phyloP scores from a whole-genome alignment of 1,140 invertebrate species.

The Drosophila saltans region DNA sequence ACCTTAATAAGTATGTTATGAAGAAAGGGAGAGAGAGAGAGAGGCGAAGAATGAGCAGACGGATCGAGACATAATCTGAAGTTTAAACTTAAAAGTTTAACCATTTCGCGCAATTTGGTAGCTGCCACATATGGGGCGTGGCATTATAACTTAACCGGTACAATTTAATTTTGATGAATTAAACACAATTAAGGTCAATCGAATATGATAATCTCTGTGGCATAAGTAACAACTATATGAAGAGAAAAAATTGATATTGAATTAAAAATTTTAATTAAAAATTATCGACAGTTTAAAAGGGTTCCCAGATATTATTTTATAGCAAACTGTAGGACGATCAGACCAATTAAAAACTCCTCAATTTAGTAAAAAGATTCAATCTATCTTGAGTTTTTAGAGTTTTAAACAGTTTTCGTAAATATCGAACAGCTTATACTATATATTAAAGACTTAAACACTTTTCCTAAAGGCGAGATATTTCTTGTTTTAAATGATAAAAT shows the following conservation, averaged over 20 bases:
- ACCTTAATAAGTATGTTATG: slow-evolving; percentile 49
- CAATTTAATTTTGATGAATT: slow-evolving; percentile 5
- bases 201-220: neutral
- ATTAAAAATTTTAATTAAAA: neutral
- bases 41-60: neutral
- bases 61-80: slow-evolving; percentile 43
- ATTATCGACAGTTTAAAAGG: too few species aligned
- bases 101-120: slow-evolving; percentile 66
- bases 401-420: too few species aligned
- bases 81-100: slow-evolving; percentile 19
- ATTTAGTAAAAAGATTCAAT: too few species aligned
- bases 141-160: slow-evolving; percentile 21
- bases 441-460: too few species aligned
- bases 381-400: too few species aligned
- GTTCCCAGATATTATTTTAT: too few species aligned
- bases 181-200: slow-evolving; percentile 7
- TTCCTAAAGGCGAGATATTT: too few species aligned
- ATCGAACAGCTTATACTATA: too few species aligned
- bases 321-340: too few species aligned
- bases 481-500: too few species aligned
- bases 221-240: neutral
- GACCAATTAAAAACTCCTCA: too few species aligned
- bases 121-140: slow-evolving; percentile 27
- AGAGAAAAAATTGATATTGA: neutral
- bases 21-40: neutral